These are phyloP conservation scores for Lepidurus packardi DNA, from an alignment of 1,140 invertebrate species.

Conservation along the genomic window DNA sequence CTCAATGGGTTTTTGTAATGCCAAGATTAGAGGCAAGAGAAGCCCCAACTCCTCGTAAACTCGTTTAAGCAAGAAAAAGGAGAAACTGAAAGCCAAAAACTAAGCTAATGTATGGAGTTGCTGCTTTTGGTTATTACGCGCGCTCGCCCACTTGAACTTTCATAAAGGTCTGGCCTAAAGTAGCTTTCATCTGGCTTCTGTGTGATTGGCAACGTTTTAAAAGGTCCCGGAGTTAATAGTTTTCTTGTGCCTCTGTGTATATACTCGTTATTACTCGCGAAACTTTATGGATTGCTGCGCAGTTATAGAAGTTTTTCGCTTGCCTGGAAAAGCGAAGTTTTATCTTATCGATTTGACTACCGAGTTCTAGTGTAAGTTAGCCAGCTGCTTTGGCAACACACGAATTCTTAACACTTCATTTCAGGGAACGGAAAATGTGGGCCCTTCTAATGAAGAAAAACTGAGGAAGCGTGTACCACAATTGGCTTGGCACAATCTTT, in stretches of 20 bases:
- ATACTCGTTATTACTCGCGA: neutral
- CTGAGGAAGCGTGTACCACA: neutral
- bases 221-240: neutral
- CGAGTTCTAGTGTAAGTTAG: neutral
- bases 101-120: neutral
- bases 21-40: neutral
- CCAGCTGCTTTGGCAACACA: neutral
- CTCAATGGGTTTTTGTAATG: neutral
- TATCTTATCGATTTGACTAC: slow-evolving; percentile 10
- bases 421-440: neutral
- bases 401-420: neutral
- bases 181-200: neutral
- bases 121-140: neutral
- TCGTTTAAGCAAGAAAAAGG: neutral
- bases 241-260: neutral
- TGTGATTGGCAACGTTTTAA: neutral
- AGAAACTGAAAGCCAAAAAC: neutral
- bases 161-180: neutral
- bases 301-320: neutral
- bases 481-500: neutral
- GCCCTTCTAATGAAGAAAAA: neutral
- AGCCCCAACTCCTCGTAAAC: slow-evolving; percentile 3
- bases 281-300: slow-evolving; percentile 2
- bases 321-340: neutral
- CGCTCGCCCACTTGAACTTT: neutral